Evolutionary conservation across 2,113 vertebrate species (phyloP).

Genomic region (Charadrius vociferus): DNA sequence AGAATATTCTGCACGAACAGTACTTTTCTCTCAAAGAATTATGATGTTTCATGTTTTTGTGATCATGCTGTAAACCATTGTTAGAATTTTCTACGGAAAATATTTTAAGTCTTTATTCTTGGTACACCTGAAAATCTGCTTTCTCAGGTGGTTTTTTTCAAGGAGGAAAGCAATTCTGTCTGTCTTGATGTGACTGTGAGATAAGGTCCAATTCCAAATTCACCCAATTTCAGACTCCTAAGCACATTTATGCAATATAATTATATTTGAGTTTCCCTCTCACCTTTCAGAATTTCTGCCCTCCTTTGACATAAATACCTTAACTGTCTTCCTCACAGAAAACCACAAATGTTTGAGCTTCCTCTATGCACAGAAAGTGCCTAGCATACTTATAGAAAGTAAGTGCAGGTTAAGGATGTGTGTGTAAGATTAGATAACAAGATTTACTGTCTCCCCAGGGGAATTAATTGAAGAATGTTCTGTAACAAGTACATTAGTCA

Average conservation of each 20-base stretch:
- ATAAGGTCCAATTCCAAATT: background rate
- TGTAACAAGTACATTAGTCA: conserved; percentile 49
- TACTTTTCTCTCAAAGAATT: background rate
- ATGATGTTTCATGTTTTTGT: background rate
- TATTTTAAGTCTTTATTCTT: background rate
- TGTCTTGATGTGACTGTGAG: background rate
- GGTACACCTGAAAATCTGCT: background rate
- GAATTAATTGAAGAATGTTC: conserved; percentile 28
- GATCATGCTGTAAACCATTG: background rate
- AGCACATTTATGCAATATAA: rapidly evolving
- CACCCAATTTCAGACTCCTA: background rate
- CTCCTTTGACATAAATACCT: background rate
- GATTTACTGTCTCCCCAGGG: background rate
- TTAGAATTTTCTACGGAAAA: background rate
- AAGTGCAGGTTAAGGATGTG: background rate
- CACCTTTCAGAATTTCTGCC: background rate
- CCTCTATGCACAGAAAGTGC: background rate
- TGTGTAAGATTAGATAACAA: conserved; percentile 42
- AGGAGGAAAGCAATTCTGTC: background rate
- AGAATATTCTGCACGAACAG: background rate
- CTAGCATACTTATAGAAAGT: background rate
- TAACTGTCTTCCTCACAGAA: background rate
- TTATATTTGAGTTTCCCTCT: background rate
- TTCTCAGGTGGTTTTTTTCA: background rate
- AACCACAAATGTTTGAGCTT: background rate